Conservation (phyloP, 2,797 vertebrate species). For the Gymnocypris eckloni region DNA sequence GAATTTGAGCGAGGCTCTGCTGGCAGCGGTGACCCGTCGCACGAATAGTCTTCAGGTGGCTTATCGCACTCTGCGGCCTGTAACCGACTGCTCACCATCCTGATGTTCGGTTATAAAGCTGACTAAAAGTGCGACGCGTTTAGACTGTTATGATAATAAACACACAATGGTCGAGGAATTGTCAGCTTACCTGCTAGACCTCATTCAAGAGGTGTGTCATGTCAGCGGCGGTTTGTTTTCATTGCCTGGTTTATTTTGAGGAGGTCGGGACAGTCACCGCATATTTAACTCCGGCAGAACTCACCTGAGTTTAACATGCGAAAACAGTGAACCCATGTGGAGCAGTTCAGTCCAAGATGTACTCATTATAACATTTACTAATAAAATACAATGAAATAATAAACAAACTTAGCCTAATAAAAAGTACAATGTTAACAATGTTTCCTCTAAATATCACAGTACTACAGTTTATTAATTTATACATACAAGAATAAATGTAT, state of each 20-base stretch:
- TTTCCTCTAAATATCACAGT: neutral
- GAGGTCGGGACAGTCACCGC: neutral
- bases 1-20: neutral
- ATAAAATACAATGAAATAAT: neutral
- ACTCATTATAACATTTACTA: neutral
- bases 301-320: neutral
- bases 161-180: neutral
- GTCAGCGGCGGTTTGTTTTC: neutral
- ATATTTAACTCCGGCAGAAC: neutral
- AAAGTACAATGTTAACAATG: neutral
- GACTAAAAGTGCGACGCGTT: neutral
- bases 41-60: neutral
- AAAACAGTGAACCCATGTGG: constrained; percentile 33
- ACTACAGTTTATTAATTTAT: neutral
- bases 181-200: neutral
- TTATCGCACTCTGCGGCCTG: neutral
- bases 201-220: neutral
- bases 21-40: constrained; percentile 15
- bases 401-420: neutral
- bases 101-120: neutral
- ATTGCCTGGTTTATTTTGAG: neutral
- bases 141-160: neutral
- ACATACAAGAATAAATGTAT: too few species aligned
- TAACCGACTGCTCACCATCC: constrained; percentile 33
- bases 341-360: neutral